Evolutionary conservation across 2,113 vertebrate genomes (phyloP).

Genomic region (Festucalex cinctus): DNA sequence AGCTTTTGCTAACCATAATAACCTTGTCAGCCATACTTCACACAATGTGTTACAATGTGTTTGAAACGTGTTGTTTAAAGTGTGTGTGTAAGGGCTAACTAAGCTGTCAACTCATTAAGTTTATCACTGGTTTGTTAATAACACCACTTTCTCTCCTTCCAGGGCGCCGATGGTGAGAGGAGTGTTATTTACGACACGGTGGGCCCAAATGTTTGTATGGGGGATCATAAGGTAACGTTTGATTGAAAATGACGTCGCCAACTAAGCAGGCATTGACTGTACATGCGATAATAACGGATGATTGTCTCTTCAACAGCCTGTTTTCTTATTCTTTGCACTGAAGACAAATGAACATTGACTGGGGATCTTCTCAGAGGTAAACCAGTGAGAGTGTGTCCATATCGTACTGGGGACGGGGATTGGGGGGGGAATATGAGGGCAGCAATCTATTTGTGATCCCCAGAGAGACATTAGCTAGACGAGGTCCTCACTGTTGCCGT

Average conservation of each 20-base stretch:
- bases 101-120: background rate
- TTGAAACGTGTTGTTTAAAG: no score
- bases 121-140: background rate
- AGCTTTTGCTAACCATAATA: no score
- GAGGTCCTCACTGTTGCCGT: conserved; percentile 38
- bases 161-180: conserved; percentile 57
- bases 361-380: conserved; percentile 47
- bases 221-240: conserved; percentile 78
- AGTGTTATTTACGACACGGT: conserved; percentile 70
- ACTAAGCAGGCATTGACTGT: background rate
- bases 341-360: conserved; percentile 66
- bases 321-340: conserved; percentile 76
- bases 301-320: conserved; percentile 63
- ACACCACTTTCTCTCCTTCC: conserved; percentile 15
- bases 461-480: conserved; percentile 49
- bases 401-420: background rate
- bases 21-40: no score
- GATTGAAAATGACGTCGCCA: background rate
- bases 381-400: conserved; percentile 22
- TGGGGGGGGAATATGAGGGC: conserved; percentile 29
- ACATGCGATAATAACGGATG: conserved; percentile 16
- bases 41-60: no score
- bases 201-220: conserved; percentile 78
- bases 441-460: conserved; percentile 53
- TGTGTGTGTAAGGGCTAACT: no score